phyloP scores from a whole-genome alignment of 2,888 invertebrate genomes.

The Drosophila villosipedis region DNA sequence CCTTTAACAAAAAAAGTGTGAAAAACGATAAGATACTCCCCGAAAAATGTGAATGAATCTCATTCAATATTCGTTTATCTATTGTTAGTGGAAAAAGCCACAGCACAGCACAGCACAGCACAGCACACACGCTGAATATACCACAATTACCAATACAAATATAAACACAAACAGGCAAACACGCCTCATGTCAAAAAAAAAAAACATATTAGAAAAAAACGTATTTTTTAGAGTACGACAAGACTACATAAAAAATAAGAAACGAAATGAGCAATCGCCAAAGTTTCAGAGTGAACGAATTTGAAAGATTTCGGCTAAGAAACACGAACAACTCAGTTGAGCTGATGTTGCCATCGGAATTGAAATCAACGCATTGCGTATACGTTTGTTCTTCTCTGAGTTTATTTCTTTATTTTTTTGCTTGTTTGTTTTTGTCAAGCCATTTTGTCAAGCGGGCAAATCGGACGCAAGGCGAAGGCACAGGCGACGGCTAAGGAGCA shows the following conservation, averaged over 20 bases:
- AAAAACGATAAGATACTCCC: constrained; percentile 17
- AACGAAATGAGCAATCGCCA: constrained; percentile 11
- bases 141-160: constrained; percentile 59
- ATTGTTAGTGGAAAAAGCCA: constrained; percentile 76
- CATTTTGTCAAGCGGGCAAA: constrained; percentile 39
- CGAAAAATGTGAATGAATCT: constrained; percentile 66
- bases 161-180: constrained; percentile 42
- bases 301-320: constrained; percentile 28
- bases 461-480: neutral
- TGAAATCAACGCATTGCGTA: constrained; percentile 50
- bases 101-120: constrained; percentile 20
- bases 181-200: constrained; percentile 20
- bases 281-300: constrained; percentile 18
- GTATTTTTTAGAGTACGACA: constrained; percentile 9
- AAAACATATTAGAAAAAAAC: constrained; percentile 8
- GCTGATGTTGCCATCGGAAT: constrained; percentile 36
- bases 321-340: neutral
- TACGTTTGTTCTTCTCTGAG: constrained; percentile 26
- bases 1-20: constrained; percentile 42
- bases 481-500: constrained; percentile 33
- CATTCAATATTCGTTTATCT: constrained; percentile 67
- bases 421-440: constrained; percentile 38
- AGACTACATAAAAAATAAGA: constrained; percentile 11
- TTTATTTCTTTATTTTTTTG: constrained; percentile 7
- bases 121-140: constrained; percentile 27